Evolutionary conservation across 2,797 vertebrate genomes (phyloP), one percentile per base, ranked within the genome.

Genomic region (Lagorchestes hirsutus): DNA sequence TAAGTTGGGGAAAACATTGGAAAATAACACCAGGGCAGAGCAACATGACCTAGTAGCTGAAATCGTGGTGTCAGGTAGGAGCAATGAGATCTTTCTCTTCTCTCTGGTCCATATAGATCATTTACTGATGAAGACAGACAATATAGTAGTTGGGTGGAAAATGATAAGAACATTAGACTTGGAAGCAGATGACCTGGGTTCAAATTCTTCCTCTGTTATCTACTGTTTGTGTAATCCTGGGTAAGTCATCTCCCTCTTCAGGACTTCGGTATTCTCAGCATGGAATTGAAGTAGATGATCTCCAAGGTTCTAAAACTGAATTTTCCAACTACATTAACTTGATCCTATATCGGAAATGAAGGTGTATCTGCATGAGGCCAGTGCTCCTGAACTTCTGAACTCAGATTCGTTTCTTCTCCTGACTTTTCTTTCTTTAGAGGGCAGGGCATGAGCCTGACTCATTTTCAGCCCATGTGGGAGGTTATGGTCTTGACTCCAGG

Each of bases 21-120:
- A 97, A 91, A 94, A 97, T 46, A 96, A 93, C 1, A 87, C 0
- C 0, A 95, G 90, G 18, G 96, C 95, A 62, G 97, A 96, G 28
- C 27, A 93, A 92, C 40, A 14, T 9, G 96, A n/a, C 31, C 96
- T 99, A 56, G 98, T 98, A 96, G 99, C 99, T 2, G 99, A 99
- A 97, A 99, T 99, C 96, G 99, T 99, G 99, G 98, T 99, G 93
- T 99, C 99, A 99, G 99, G 99, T 99, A 99, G 13, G 98, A 94
- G 55, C 57, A 29, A 29, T 58, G 57, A 58, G 8, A 2, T 87
- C 67, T 91, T 22, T 40, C 10, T 10, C 18, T 50, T 0, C 50
- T 0, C 29, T 94, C 46, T 91, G 93, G 4, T 28, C n/a, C 59
- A 31, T 29, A 24, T 46, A 50, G 40, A 87, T 27, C 22, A 87